Evolutionary conservation across 2,797 vertebrate genomes (phyloP), one percentile per base, ranked within the genome.

Genomic region (Coccyzus lansbergi): DNA sequence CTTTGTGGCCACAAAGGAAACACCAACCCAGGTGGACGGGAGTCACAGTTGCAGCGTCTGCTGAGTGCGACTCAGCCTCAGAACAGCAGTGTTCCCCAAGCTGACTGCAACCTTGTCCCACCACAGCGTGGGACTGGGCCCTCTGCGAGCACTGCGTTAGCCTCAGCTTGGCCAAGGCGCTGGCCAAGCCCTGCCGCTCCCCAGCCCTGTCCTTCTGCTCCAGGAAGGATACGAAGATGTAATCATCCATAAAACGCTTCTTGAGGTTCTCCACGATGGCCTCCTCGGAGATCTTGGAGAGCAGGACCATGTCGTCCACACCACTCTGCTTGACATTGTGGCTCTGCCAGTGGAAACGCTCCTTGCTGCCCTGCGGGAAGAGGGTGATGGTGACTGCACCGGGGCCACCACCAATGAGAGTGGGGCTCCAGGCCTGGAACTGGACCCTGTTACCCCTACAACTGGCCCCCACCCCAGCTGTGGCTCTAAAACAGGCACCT

Each of bases 271-370:
- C 98, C 96, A 99, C 99, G 1, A 99, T 99, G 94, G 99, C 98
- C 0, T 99, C 99, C 96, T 99, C 99, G 0, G 96, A 98, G 98
- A 99, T 99, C 97, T 99, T 99, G 86, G 99, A 98, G 88, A 99
- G 98, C 69, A 99, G 98, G 79, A 99, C 99, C 99, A 99, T 99
- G 98, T 99, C 99, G 0, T 99, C 99, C 97, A 99, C 99, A 0
- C 99, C 99, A 0, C 99, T 99, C 96, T 99, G 99, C 86, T 99
- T 99, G 78, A 99, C 99, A 81, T 99, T 99, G 96, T 99, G 99
- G 98, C 99, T 99, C 97, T 99, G 99, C 99, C 99, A 99, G 97
- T 99, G 99, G 93, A 99, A 99, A 13, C 97, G 96, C 72, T 98
- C 98, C 97, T 99, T 99, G 97, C 98, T 99, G 36, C 98, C 99